These are phyloP conservation scores for Zoanthus sansibaricus DNA, from an alignment of 92 coral and sea anemone species.

Conservation along the genomic window DNA sequence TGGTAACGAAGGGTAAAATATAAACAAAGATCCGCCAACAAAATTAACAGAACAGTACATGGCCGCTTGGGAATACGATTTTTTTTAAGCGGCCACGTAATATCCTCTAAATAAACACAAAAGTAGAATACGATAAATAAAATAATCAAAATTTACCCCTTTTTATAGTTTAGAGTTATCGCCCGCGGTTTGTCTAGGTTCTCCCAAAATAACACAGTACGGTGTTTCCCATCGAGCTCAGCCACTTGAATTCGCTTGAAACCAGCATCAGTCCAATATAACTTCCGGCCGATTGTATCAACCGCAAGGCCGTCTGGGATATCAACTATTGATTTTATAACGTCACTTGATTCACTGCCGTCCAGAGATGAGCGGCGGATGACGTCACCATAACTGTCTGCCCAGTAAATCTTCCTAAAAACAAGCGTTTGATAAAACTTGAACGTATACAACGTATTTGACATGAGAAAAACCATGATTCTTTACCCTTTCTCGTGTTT, in stretches of 20 bases:
- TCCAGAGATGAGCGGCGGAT: constrained; percentile 15
- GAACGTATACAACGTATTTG: no score
- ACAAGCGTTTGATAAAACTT: not conserved
- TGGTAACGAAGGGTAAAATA: no score
- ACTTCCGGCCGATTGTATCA: constrained; percentile 27
- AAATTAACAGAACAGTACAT: no score
- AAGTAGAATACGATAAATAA: no score
- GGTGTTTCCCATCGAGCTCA: constrained; percentile 28
- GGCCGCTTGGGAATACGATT: no score
- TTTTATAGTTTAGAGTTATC: constrained; percentile 17
- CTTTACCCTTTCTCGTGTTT: no score
- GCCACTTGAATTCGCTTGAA: constrained; percentile 42
- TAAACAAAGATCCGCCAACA: no score
- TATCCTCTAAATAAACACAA: no score
- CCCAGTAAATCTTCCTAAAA: constrained; percentile 47
- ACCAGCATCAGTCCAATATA: constrained; percentile 49
- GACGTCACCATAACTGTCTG: constrained; percentile 41
- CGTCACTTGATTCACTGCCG: constrained; percentile 20
- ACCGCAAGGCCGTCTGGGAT: constrained; percentile 41
- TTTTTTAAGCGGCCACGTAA: no score
- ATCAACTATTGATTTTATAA: not conserved
- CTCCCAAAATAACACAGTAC: constrained; percentile 31
- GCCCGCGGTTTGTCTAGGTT: constrained; percentile 43
- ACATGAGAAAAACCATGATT: no score
- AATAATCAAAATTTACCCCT: constrained; percentile 9